phyloP scores from a whole-genome alignment of 2,113 vertebrate species.

The Empidonax alnorum region DNA sequence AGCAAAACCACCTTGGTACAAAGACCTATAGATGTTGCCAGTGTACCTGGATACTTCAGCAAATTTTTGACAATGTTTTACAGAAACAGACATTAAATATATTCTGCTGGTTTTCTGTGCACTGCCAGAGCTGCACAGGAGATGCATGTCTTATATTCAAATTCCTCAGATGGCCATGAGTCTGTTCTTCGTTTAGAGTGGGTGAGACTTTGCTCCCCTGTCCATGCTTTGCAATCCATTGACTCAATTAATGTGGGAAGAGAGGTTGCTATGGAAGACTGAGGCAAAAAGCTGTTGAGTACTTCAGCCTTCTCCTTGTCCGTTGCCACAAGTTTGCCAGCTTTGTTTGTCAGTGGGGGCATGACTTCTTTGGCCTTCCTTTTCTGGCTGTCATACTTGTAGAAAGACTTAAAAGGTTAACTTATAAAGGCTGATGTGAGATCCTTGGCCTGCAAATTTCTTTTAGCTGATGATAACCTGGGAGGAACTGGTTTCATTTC shows the following conservation, averaged over 20 bases:
- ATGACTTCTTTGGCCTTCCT: neutral
- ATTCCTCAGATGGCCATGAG: neutral
- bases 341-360: neutral
- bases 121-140: neutral
- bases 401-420: neutral
- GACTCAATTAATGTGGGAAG: neutral
- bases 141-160: neutral
- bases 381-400: neutral
- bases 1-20: neutral
- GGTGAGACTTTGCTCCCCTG: neutral
- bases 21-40: conserved; percentile 14
- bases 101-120: conserved; percentile 33
- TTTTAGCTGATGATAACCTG: neutral
- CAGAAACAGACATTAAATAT: conserved; percentile 51
- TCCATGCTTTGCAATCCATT: neutral
- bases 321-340: neutral
- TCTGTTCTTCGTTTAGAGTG: neutral
- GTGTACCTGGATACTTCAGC: conserved; percentile 5
- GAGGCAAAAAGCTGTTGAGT: neutral
- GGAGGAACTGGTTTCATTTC: neutral
- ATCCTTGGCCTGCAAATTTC: neutral
- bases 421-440: neutral
- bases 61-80: conserved; percentile 50
- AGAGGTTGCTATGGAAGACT: neutral
- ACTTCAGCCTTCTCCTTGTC: neutral